These are phyloP conservation scores for Anabas testudineus DNA, from an alignment of 2,797 vertebrate species.

Conservation along the genomic window DNA sequence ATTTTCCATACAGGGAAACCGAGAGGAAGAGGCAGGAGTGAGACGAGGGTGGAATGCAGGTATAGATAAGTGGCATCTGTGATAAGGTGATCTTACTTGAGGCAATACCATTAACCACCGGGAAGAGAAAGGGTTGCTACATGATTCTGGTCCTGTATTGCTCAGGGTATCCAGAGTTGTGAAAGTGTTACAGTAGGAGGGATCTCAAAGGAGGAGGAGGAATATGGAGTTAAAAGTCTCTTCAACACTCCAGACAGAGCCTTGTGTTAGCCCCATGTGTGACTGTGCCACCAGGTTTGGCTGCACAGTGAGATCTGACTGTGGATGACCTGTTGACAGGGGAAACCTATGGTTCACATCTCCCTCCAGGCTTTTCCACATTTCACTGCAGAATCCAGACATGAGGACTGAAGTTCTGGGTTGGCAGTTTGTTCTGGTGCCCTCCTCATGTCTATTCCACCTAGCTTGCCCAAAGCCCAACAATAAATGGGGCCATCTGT, in stretches of 20 bases:
- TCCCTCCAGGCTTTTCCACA: slow-evolving; percentile 40
- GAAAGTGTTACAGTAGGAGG: slow-evolving; percentile 58
- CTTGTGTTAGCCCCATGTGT: slow-evolving; percentile 31
- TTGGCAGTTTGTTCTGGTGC: slow-evolving; percentile 49
- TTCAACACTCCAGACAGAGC: slow-evolving; percentile 58
- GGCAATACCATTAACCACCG: slow-evolving; percentile 73
- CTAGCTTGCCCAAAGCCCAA: slow-evolving; percentile 48
- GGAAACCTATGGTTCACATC: slow-evolving; percentile 67
- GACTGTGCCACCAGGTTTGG: slow-evolving; percentile 49
- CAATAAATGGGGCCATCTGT: slow-evolving; percentile 6
- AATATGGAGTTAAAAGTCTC: slow-evolving; percentile 49
- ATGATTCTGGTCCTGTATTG: slow-evolving; percentile 84
- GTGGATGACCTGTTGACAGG: slow-evolving; percentile 51
- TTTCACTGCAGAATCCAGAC: slow-evolving; percentile 51
- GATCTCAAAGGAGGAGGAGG: slow-evolving; percentile 27
- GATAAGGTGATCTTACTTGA: slow-evolving; percentile 69
- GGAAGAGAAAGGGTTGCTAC: slow-evolving; percentile 85
- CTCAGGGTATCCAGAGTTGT: slow-evolving; percentile 68
- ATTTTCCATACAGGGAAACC: slow-evolving; percentile 77
- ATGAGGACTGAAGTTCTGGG: slow-evolving; percentile 43
- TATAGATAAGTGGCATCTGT: slow-evolving; percentile 72
- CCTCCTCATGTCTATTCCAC: slow-evolving; percentile 37
- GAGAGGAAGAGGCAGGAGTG: slow-evolving; percentile 53
- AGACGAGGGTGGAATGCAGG: slow-evolving; percentile 62
- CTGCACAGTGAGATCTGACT: slow-evolving; percentile 68